Evolutionary conservation across 2,888 invertebrate species (phyloP), one percentile per base, ranked within the genome.

Genomic region (Macrophya annulata): DNA sequence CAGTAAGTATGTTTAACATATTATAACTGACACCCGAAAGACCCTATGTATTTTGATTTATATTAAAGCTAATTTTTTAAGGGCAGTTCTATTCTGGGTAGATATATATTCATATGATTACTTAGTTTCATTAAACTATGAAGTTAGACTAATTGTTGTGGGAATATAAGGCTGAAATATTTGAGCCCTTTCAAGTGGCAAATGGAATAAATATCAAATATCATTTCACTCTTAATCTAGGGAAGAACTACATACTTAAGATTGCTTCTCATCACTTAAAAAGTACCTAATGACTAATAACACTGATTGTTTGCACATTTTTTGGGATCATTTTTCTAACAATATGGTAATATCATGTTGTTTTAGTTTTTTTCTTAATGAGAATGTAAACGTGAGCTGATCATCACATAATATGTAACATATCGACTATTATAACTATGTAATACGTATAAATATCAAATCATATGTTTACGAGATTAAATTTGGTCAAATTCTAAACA

Each of bases 401-500:
- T 37, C 37, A 15, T 37, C 37, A 31, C 68, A 37, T 55, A 55
- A 55, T 6, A 68, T 37, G 37, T 68, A 17, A 25, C 68, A 31
- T n/a, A 21, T 40, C n/a, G 40, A 15, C 43, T n/a, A 9, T 37
- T 21, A 72, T 40, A 10, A 31, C 17, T 43, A 10, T 43, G 9
- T 21, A 40, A 6, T 72, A 72, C n/a, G 5, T 72, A 15, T 72
- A 72, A 40, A 72, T 74, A 48, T 74, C 21, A 45, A 74, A 45
- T 74, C 74, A 74, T 74, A 74, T 43, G 45, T 21, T 43, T 43
- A 45, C 31, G 55, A 77, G 77, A 77, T 77, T 77, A 4, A 77
- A 77, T 81, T 81, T 81, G 81, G 81, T 81, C 81, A 25, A 81
- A 62, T 81, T 81, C 25, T 62, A 21, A 81, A 62, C 43, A 62